Evolutionary conservation across 2,113 vertebrate genomes (phyloP).

Genomic region (Nicator chloris): DNA sequence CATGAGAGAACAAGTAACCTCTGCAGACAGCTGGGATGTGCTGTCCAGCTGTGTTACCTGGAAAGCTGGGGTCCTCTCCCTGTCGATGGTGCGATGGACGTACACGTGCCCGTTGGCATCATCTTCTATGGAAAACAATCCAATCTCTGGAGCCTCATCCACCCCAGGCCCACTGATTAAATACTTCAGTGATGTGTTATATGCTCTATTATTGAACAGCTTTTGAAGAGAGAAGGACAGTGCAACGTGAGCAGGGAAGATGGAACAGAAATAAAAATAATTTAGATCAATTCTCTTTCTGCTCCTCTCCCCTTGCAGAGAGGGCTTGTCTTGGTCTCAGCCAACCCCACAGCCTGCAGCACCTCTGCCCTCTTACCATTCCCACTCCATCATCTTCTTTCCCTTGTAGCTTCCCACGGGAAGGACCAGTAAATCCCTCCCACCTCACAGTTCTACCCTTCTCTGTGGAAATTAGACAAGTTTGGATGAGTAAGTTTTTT

Average conservation of each 20-base stretch:
- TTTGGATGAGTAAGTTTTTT: background rate
- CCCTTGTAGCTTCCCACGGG: background rate
- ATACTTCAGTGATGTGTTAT: conserved; percentile 40
- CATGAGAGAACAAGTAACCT: background rate
- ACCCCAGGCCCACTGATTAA: conserved; percentile 75
- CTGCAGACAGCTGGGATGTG: background rate
- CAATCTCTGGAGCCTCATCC: conserved; percentile 43
- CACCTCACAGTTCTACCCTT: too few species aligned
- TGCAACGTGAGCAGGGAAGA: background rate
- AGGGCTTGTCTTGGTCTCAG: background rate
- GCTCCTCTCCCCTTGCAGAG: background rate
- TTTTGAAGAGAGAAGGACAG: background rate
- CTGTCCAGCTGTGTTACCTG: conserved; percentile 47
- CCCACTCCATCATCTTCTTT: background rate
- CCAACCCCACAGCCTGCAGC: background rate
- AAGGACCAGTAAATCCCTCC: background rate
- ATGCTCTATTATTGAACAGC: conserved; percentile 45
- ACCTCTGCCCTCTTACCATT: background rate
- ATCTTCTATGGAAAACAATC: conserved; percentile 71
- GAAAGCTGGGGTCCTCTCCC: background rate
- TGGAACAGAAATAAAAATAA: background rate
- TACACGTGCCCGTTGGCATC: conserved; percentile 46
- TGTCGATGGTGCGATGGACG: conserved; percentile 64
- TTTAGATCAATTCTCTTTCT: background rate
- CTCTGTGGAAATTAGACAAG: background rate